Evolutionary conservation across 2,113 vertebrate genomes (phyloP), one percentile per base, ranked within the genome.

Genomic region (Eublepharis macularius): DNA sequence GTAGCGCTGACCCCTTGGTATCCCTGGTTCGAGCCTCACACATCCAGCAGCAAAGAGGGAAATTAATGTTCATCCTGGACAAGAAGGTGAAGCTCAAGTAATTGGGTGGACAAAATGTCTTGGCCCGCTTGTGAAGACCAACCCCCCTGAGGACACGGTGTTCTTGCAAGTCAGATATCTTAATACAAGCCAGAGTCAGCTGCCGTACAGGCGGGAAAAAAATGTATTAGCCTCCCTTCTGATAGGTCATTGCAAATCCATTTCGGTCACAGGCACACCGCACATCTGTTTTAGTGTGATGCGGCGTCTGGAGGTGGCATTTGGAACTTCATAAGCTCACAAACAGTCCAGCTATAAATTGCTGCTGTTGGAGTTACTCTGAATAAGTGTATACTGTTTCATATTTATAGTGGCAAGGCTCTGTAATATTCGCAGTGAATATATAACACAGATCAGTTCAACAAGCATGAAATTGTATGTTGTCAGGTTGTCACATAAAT

Each of bases 391-490:
- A 95, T 96, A 95, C 96, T 95, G 95, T 95, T 97, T 97, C 95
- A 95, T 96, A 96, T 96, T 97, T 96, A 96, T 97, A 96, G 96
- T 95, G 94, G 95, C 74, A 91, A 96, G 88, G 86, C 95, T 95
- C 95, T 94, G 91, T 96, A 95, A 96, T 96, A 96, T 96, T 96
- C 92, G 21, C 94, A 95, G 94, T 94, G 96, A 96, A 96, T 96
- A 96, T 96, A 94, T 96, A 96, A 96, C 96, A 96, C 95, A 94
- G 94, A 96, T 96, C 96, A 96, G 96, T 95, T 97, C 96, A 97
- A 96, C 95, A 96, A 96, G 96, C 96, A 96, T 97, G 95, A 97
- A 96, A 97, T 97, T 96, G 95, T 96, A 95, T 96, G 95, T 97
- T 97, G 96, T 97, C 96, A 97, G 95, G 95, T 96, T 97, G 96